Evolutionary conservation across 35 echinoderm and acorn worm genomes (phyloP), one percentile per base, ranked within the genome.

Genomic region (Holothuria glaberrima): DNA sequence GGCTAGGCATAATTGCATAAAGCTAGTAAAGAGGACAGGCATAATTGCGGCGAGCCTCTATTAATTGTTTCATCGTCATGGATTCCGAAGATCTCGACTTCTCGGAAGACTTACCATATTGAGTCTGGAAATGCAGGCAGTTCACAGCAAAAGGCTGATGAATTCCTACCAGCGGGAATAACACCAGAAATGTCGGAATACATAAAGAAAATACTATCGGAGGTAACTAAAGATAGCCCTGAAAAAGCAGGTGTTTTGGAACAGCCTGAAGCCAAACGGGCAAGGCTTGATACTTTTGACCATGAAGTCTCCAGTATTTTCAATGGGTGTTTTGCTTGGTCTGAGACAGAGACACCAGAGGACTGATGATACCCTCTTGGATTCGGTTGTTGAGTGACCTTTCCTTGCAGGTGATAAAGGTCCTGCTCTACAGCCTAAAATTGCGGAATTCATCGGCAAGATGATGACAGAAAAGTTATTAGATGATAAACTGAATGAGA

Each of bases 261-360:
- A 13, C 41, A 80, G 50, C 76, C 76, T n/a, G 76, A 80, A 80
- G 38, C 76, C 76, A 75, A 75, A 75, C 76, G 41, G 76, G 76
- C 76, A 48, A 80, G 50, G 28, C n/a, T n/a, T n/a, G n/a, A n/a
- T n/a, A n/a, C n/a, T n/a, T n/a, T n/a, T n/a, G n/a, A n/a, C n/a
- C n/a, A 80, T 65, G 82, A 86, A 18, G 58, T 86, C 7, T 86
- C 82, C 22, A 86, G 82, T 29, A 62, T 86, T 86, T 86, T 86
- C 58, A 86, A 65, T 29, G 82, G 6, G 19, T 67, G 63, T 67
- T 48, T 80, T 80, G 34, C 76, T 52, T 34, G 50, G 76, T 80
- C 76, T 50, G 41, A 48, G 24, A 58, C 14, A 57, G 59, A 60
- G 12, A 86, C 31, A 65, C 82, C 57, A 19, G 78, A 59, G 41